Evolutionary conservation across 1,140 invertebrate species (phyloP), one percentile per base, ranked within the genome.

Genomic region (Aplysia californica): DNA sequence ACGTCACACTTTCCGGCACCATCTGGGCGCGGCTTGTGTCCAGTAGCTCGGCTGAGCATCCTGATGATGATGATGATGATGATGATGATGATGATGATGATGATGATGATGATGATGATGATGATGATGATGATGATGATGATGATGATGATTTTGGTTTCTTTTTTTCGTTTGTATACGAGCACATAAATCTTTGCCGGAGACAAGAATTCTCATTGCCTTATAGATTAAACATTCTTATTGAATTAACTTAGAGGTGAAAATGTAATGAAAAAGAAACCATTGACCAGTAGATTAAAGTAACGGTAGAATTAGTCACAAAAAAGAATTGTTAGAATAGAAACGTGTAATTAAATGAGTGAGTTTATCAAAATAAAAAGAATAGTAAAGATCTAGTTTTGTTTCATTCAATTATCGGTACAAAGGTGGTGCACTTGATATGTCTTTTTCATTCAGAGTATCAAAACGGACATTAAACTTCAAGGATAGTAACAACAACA

Each of bases 11-110:
- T 39, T 78, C 77, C 1, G 77, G 71, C 0, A 78, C 50, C 10
- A 72, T 55, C 39, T 74, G 71, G 23, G 44, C 20, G 4, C 50
- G 65, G n/a, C 67, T 75, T 20, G n/a, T 59, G n/a, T 72, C 33
- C 23, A 78, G 35, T 33, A 78, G 26, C 44, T 78, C 71, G 23
- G 72, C 77, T 33, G 26, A 33, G 29, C 77, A 66, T 0, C 72
- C 77, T 78, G n/a, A n/a, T 29, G 3, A 61, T 18, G 26, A 10
- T 18, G n/a, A 50, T n/a, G n/a, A n/a, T 50, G 44, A n/a, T 50
- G n/a, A 15, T 50, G 44, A 50, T 15, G 44, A 15, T 50, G 44
- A n/a, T 15, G n/a, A 50, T 50, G 10, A 50, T 50, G n/a, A n/a
- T 50, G n/a, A 50, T 15, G 10, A 50, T 50, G 10, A 50, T 50